These are phyloP conservation scores for Hylaeus anthracinus DNA, from an alignment of 1,140 invertebrate genomes.

Conservation along the genomic window DNA sequence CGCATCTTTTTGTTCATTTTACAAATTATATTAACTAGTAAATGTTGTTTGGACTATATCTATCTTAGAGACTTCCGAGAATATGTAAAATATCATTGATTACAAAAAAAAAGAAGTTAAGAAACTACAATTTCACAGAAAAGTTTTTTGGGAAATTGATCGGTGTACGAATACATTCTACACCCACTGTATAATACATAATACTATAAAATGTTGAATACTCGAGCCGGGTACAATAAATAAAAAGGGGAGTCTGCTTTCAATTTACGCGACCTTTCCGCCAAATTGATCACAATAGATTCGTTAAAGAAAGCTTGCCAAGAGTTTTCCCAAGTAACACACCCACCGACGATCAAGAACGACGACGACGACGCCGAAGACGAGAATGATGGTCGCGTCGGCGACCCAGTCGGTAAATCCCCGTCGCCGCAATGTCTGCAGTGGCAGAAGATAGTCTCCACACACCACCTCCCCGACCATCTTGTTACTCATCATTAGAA, in stretches of 20 bases:
- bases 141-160: no score
- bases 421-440: slow-evolving; percentile 64
- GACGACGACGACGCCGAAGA: neutral
- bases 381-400: slow-evolving; percentile 28
- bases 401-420: slow-evolving; percentile 45
- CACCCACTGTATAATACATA: no score
- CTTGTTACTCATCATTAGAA: slow-evolving; percentile 35
- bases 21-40: no score
- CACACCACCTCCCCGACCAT: slow-evolving; percentile 28
- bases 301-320: slow-evolving; percentile 23
- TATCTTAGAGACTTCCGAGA: no score
- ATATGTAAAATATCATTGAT: no score
- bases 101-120: no score
- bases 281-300: slow-evolving; percentile 6
- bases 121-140: no score
- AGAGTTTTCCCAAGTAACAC: slow-evolving; percentile 33
- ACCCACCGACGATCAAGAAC: slow-evolving; percentile 1
- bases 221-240: no score
- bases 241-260: neutral
- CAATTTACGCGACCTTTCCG: neutral
- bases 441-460: slow-evolving; percentile 5
- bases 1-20: no score
- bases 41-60: no score
- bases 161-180: no score
- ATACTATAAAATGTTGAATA: no score